Conservation (phyloP, 2,888 invertebrate genomes). For the Callyntrura guangdongensis region DNA sequence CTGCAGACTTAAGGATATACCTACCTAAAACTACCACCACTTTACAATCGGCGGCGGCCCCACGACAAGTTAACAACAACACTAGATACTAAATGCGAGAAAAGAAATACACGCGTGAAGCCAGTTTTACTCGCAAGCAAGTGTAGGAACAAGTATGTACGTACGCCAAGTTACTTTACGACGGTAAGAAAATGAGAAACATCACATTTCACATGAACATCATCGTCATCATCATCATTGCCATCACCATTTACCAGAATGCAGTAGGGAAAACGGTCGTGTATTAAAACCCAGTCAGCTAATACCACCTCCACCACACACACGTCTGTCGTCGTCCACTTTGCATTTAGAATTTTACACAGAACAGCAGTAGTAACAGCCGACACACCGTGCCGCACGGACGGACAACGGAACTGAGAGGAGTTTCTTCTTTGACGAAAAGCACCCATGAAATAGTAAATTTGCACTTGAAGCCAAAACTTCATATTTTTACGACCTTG, state of each 20-base stretch:
- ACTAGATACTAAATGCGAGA: not conserved
- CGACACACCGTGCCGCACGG: constrained; percentile 46
- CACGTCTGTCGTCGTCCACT: constrained; percentile 60
- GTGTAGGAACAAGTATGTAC: not conserved
- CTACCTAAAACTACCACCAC: not conserved
- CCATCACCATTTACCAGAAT: not conserved
- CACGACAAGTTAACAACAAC: not conserved
- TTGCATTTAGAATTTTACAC: constrained; percentile 57
- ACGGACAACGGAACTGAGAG: constrained; percentile 43
- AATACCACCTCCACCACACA: constrained; percentile 13
- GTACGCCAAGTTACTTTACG: not conserved
- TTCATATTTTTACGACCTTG: too few species aligned
- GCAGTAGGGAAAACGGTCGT: too few species aligned
- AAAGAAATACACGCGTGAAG: not conserved
- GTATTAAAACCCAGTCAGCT: too few species aligned
- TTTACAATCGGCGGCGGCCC: not conserved
- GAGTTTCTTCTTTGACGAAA: not conserved
- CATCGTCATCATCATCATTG: not conserved
- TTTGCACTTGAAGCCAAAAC: not conserved
- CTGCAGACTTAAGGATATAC: not conserved
- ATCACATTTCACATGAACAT: constrained; percentile 39
- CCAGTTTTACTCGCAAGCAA: not conserved
- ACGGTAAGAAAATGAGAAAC: constrained; percentile 58
- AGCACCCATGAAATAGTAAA: not conserved
- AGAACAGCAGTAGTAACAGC: constrained; percentile 26